Conservation (phyloP, 2,797 vertebrate genomes). For the Esox masquinongy region DNA sequence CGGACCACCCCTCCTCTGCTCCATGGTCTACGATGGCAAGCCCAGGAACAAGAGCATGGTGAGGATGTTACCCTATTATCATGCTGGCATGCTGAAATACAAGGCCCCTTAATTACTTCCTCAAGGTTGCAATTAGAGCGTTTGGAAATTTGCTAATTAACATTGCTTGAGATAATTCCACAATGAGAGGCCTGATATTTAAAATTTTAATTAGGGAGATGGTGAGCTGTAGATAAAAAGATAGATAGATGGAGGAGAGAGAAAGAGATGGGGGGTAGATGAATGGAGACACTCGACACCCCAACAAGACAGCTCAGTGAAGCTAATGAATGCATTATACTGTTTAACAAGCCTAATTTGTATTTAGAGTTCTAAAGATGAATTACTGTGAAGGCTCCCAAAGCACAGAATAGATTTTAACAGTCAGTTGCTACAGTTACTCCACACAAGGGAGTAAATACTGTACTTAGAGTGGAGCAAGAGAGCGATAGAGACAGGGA, state of each 20-base stretch:
- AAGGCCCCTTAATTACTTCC: constrained; percentile 62
- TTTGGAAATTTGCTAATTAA: constrained; percentile 62
- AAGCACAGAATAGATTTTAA: constrained; percentile 55
- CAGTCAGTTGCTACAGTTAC: constrained; percentile 50
- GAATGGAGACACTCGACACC: constrained; percentile 42
- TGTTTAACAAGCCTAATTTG: constrained; percentile 67
- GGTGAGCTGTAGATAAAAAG: constrained; percentile 43
- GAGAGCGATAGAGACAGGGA: neutral
- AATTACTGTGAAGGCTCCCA: constrained; percentile 58
- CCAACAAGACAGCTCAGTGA: constrained; percentile 52
- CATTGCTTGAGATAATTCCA: constrained; percentile 57
- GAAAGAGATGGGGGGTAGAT: constrained; percentile 27
- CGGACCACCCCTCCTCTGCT: neutral
- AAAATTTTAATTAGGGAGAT: constrained; percentile 58
- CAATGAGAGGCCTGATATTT: constrained; percentile 55
- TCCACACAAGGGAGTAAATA: constrained; percentile 46
- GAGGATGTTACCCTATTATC: constrained; percentile 52
- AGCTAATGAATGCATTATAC: constrained; percentile 63
- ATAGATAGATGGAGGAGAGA: constrained; percentile 33
- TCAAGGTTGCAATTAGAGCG: constrained; percentile 65
- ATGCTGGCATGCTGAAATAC: constrained; percentile 41
- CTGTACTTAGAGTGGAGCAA: constrained; percentile 35
- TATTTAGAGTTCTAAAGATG: constrained; percentile 64
- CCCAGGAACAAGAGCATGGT: constrained; percentile 28
- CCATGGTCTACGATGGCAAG: constrained; percentile 28